phyloP scores from a whole-genome alignment of 1,140 invertebrate species.

The Aphaenogaster ashmeadi region DNA sequence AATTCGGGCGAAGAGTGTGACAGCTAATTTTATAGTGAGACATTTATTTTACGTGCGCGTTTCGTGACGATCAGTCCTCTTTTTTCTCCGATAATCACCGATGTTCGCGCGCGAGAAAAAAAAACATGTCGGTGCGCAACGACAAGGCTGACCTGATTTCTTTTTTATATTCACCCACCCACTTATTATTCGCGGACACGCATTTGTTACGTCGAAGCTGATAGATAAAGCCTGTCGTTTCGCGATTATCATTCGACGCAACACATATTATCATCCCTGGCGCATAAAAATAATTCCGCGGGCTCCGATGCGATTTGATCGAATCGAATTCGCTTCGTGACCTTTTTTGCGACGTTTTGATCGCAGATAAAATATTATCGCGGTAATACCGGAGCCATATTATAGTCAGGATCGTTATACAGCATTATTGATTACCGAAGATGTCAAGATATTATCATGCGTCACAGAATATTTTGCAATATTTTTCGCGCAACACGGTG shows the following conservation, averaged over 20 bases:
- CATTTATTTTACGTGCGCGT: slow-evolving; percentile 33
- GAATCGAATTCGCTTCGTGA: slow-evolving; percentile 13
- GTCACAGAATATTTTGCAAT: not conserved
- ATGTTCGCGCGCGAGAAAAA: slow-evolving; percentile 22
- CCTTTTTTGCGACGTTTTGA: slow-evolving; percentile 41
- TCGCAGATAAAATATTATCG: slow-evolving; percentile 49
- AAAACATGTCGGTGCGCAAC: not conserved
- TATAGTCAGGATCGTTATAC: not conserved
- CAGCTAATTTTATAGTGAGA: slow-evolving; percentile 41
- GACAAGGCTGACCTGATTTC: slow-evolving; percentile 50
- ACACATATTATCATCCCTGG: slow-evolving; percentile 18
- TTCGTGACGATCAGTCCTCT: slow-evolving; percentile 24
- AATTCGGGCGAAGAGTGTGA: slow-evolving; percentile 28
- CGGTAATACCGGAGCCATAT: slow-evolving; percentile 13
- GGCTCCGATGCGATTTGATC: slow-evolving; percentile 7
- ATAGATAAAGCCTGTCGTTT: slow-evolving; percentile 27
- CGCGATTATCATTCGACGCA: slow-evolving; percentile 9
- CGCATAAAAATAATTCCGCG: slow-evolving; percentile 45
- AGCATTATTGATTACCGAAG: slow-evolving; percentile 33
- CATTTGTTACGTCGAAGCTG: slow-evolving; percentile 12
- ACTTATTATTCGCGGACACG: slow-evolving; percentile 43
- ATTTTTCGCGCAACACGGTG: not conserved
- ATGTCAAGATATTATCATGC: slow-evolving; percentile 6
- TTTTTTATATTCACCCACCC: slow-evolving; percentile 27
- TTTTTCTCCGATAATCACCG: slow-evolving; percentile 8